These are phyloP conservation scores for Pyrocoelia pectoralis DNA, from an alignment of 2,888 invertebrate genomes.

Conservation along the genomic window DNA sequence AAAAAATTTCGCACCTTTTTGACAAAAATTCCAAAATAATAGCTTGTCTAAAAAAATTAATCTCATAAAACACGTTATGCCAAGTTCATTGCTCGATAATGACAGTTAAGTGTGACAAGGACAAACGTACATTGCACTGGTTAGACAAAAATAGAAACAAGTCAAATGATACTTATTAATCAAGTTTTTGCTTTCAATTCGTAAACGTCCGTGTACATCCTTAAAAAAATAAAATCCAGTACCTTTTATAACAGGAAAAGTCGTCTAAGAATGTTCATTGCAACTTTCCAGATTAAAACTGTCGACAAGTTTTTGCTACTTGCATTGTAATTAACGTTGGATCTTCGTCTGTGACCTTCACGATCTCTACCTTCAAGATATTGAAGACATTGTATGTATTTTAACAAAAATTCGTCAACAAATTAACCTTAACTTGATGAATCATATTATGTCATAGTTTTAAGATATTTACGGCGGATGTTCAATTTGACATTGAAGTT, in stretches of 20 bases:
- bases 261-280: constrained; percentile 19
- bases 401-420: background rate
- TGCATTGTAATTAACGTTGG: constrained; percentile 26
- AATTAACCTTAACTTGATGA: background rate
- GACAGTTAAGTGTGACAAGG: constrained; percentile 29
- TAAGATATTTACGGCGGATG: background rate
- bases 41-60: constrained; percentile 23
- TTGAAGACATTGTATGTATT: constrained; percentile 3
- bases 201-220: constrained; percentile 3
- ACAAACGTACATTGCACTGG: constrained; percentile 12
- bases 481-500: background rate
- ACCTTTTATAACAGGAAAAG: constrained; percentile 22
- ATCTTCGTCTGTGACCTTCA: constrained; percentile 32
- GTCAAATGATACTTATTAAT: background rate
- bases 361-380: constrained; percentile 2
- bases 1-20: constrained; percentile 4
- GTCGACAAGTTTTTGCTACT: constrained; percentile 28
- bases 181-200: constrained; percentile 3
- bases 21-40: constrained; percentile 29
- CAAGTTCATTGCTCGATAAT: constrained; percentile 36
- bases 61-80: constrained; percentile 31
- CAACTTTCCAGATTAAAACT: constrained; percentile 20
- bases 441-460: no score
- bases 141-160: constrained; percentile 22
- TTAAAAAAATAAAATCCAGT: constrained; percentile 8